Conservation (phyloP, 53 echinoderm and acorn worm genomes). For the Hippasteria phrygiana region DNA sequence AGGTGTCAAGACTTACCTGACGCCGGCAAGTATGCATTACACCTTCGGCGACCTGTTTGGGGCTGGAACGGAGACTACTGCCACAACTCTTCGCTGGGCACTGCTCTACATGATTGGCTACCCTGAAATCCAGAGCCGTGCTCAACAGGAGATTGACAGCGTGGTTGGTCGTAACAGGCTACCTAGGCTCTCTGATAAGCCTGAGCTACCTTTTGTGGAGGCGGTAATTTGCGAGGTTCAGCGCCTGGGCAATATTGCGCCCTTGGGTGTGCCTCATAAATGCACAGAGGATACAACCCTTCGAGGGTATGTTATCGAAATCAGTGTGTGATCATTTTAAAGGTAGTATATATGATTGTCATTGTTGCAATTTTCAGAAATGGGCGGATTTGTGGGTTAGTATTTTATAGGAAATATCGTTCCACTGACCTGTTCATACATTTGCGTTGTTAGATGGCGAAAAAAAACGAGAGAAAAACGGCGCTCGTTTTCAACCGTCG, state of each 20-base stretch:
- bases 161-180: slow-evolving; percentile 70
- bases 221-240: slow-evolving; percentile 59
- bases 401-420: too few species aligned
- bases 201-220: slow-evolving; percentile 62
- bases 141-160: slow-evolving; percentile 71
- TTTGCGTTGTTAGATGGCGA: too few species aligned
- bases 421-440: too few species aligned
- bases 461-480: too few species aligned
- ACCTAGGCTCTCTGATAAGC: slow-evolving; percentile 67
- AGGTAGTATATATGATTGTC: too few species aligned
- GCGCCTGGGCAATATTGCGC: slow-evolving; percentile 30
- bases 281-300: slow-evolving; percentile 61
- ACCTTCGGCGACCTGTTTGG: slow-evolving; percentile 74
- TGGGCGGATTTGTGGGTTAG: too few species aligned
- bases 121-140: slow-evolving; percentile 68
- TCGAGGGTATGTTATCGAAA: slow-evolving; percentile 53
- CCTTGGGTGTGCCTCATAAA: slow-evolving; percentile 50
- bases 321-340: too few species aligned
- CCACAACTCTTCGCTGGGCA: slow-evolving; percentile 71
- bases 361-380: too few species aligned
- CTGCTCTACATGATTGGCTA: slow-evolving; percentile 68
- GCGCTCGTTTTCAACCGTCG: too few species aligned
- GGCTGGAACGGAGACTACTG: slow-evolving; percentile 79
- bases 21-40: slow-evolving; percentile 43
- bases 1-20: slow-evolving; percentile 14